Evolutionary conservation across 1,140 invertebrate species (phyloP), one percentile per base, ranked within the genome.

Genomic region (Drosophila azteca): DNA sequence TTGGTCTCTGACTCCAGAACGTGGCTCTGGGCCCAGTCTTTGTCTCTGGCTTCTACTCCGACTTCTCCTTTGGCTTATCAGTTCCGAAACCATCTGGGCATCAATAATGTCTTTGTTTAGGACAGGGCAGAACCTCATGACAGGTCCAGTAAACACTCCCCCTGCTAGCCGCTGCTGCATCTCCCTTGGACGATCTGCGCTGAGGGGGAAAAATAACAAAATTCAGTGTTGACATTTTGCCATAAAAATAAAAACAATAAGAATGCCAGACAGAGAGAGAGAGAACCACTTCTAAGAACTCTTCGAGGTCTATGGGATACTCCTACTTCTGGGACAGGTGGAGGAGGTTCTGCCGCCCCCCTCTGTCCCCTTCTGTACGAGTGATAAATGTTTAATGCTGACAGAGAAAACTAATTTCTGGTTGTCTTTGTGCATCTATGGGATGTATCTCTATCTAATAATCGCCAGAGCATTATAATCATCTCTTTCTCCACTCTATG

Each of bases 21-120:
- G 24, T 26, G 24, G 24, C 24, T 26, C 5, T 5, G 24, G 24
- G 24, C 4, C 24, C 4, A 5, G 24, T 2, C 29, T 31, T 7
- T 31, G 29, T 8, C 29, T 8, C 35, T 39, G 35, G 3, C 35
- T 13, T 39, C 3, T 0, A 13, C 11, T 39, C 3, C 2, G 35
- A 39, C 35, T 39, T 20, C 17, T 20, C 17, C 35, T 13, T 13
- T 13, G 4, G 35, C 61, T 88, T 87, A 87, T 87, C 79, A 73
- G 65, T 61, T 66, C 71, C 65, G 48, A 13, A 75, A 45, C 71
- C 83, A 87, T 87, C 83, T 76, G 83, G 71, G 83, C 83, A 87
- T 87, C 83, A 87, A 87, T 87, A 88, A 87, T 77, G 83, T 87
- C 83, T 87, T 87, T 88, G 84, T 87, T 88, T 83, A 77, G 78